phyloP scores from a whole-genome alignment of 2,113 vertebrate genomes.

The Dicaeum eximium region DNA sequence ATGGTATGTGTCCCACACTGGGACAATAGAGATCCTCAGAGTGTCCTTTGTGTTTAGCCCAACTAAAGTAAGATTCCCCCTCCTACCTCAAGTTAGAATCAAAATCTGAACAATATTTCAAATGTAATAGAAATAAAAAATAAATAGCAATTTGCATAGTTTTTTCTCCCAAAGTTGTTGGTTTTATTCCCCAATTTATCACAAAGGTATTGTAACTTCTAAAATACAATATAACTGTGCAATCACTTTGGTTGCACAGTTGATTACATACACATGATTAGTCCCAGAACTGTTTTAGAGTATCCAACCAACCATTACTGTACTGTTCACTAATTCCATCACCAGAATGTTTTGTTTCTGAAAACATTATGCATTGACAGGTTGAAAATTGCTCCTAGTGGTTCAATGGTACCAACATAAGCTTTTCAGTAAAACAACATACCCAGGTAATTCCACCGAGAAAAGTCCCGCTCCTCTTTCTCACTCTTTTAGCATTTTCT shows the following conservation, averaged over 20 bases:
- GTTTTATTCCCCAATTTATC: background rate
- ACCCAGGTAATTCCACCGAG: background rate
- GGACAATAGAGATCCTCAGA: background rate
- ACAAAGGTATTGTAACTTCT: background rate
- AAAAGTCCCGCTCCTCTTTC: background rate
- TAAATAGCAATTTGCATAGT: background rate
- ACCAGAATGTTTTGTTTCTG: background rate
- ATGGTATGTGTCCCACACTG: background rate
- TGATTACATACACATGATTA: background rate
- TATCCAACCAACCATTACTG: background rate
- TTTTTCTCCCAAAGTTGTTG: rapidly evolving
- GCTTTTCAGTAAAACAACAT: background rate
- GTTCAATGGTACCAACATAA: background rate
- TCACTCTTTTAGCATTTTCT: background rate
- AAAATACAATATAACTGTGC: background rate
- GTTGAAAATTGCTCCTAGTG: background rate
- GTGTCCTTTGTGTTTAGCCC: background rate
- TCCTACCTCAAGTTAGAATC: rapidly evolving
- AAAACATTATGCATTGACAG: background rate
- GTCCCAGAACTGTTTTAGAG: background rate
- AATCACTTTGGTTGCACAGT: background rate
- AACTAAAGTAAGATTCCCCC: background rate
- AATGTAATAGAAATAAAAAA: background rate
- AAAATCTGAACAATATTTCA: background rate
- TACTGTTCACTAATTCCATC: background rate